A percentile compares a stretch with the other conserved stretches of the same genome.
phyloP scores from a whole-genome alignment of 2,888 invertebrate species.

The Lycocerus yunnanus region DNA sequence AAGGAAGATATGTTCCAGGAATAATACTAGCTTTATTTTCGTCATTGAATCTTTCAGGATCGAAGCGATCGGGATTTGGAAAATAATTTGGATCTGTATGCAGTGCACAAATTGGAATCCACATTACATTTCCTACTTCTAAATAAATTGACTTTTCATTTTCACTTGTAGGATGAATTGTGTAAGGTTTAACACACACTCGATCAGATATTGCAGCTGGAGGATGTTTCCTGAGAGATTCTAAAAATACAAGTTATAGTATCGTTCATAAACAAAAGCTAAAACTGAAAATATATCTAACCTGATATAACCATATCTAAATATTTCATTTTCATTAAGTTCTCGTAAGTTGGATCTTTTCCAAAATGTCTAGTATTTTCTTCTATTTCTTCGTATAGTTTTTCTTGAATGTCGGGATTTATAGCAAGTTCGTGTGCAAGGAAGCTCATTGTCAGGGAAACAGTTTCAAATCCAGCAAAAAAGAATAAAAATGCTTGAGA shows the following conservation, averaged over 20 bases:
- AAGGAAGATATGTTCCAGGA: constrained; percentile 50
- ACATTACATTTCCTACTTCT: constrained; percentile 44
- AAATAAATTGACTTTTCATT: constrained; percentile 39
- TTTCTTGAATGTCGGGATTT: not conserved
- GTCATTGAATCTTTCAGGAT: constrained; percentile 55
- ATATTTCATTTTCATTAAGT: not conserved
- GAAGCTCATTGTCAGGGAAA: not conserved
- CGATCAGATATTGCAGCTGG: constrained; percentile 60
- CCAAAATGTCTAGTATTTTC: not conserved
- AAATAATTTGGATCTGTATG: constrained; percentile 55
- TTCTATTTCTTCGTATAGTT: not conserved
- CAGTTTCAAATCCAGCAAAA: not conserved
- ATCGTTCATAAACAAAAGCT: not conserved
- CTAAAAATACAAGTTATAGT: constrained; percentile 44
- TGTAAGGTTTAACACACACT: constrained; percentile 61
- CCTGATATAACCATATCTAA: not conserved
- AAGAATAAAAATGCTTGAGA: not conserved
- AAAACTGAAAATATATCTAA: not conserved
- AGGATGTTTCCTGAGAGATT: constrained; percentile 64
- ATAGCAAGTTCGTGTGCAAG: not conserved
- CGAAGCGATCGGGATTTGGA: constrained; percentile 55
- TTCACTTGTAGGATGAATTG: constrained; percentile 57
- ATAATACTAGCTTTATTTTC: constrained; percentile 52
- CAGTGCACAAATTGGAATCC: constrained; percentile 50
- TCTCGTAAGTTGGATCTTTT: not conserved